Evolutionary conservation across 1,140 invertebrate genomes (phyloP).

Genomic region (Notospermus geniculatus): DNA sequence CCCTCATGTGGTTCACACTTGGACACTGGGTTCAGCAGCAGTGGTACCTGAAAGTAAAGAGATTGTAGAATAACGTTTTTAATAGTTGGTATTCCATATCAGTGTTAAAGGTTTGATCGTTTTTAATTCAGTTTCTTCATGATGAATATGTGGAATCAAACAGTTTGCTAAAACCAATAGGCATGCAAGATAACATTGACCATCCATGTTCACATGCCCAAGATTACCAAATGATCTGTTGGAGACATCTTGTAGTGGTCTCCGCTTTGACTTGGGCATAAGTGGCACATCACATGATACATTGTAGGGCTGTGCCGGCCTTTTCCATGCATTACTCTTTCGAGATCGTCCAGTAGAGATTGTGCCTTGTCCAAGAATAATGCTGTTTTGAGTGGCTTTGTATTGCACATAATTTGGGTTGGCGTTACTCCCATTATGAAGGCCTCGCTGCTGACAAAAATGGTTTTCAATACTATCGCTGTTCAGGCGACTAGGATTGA

Average conservation of each 20-base stretch:
- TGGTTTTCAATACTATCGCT: conserved; percentile 23
- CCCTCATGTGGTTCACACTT: no score
- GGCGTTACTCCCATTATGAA: conserved; percentile 20
- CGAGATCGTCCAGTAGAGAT: conserved; percentile 6
- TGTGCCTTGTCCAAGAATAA: conserved; percentile 12
- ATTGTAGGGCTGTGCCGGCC: no score
- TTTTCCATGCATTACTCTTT: neutral
- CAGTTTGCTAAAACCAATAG: no score
- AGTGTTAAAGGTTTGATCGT: no score
- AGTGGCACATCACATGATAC: neutral
- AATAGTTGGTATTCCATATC: no score
- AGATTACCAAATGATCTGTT: neutral
- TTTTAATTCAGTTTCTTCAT: no score
- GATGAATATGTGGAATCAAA: no score
- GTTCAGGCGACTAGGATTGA: no score
- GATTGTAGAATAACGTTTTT: no score
- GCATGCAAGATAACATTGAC: no score
- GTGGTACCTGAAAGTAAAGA: no score
- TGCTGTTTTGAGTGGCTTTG: conserved; percentile 15
- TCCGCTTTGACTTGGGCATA: neutral
- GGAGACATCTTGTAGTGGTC: neutral
- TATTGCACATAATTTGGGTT: conserved; percentile 23
- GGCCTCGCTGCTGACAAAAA: conserved; percentile 22
- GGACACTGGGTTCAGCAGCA: no score
- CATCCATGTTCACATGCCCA: neutral